Evolutionary conservation across 2,797 vertebrate species (phyloP).

Genomic region (Sylvilagus floridanus): DNA sequence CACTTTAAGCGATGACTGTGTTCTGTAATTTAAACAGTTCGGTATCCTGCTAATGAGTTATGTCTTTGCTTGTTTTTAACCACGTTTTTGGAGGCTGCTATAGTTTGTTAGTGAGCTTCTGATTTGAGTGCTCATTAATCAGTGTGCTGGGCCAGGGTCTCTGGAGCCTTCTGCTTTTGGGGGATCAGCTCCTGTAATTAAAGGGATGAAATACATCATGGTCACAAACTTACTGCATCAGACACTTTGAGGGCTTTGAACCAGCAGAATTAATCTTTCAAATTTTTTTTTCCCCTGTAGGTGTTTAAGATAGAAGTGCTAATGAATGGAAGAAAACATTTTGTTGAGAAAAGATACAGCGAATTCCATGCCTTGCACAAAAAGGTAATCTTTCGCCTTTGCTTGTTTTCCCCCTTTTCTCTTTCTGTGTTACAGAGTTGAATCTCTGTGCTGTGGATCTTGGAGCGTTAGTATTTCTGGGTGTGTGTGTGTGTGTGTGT

Average conservation of each 20-base stretch:
- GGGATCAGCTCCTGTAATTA: slow-evolving; percentile 76
- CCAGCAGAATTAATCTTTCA: slow-evolving; percentile 76
- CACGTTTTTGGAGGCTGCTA: slow-evolving; percentile 44
- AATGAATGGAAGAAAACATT: slow-evolving; percentile 96
- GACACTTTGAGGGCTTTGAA: slow-evolving; percentile 61
- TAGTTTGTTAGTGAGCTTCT: slow-evolving; percentile 69
- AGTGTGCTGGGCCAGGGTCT: slow-evolving; percentile 65
- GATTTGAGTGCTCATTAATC: slow-evolving; percentile 68
- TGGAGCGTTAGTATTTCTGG: slow-evolving; percentile 1
- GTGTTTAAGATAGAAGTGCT: slow-evolving; percentile 98
- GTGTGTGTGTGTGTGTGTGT: neutral
- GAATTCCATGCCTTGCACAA: slow-evolving; percentile 98
- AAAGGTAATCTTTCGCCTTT: slow-evolving; percentile 91
- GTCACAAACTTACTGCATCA: slow-evolving; percentile 72
- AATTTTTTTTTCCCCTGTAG: slow-evolving; percentile 87
- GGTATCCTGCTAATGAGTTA: neutral
- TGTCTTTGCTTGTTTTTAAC: slow-evolving; percentile 17
- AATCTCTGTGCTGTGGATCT: slow-evolving; percentile 36
- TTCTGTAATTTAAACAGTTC: neutral
- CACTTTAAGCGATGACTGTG: slow-evolving; percentile 47
- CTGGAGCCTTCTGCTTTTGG: slow-evolving; percentile 61
- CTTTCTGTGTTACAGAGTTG: neutral
- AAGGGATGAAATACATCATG: slow-evolving; percentile 74
- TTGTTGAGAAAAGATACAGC: slow-evolving; percentile 98
- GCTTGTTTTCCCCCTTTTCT: slow-evolving; percentile 26